phyloP scores from a whole-genome alignment of 2,888 invertebrate genomes.

The Euplexia lucipara region DNA sequence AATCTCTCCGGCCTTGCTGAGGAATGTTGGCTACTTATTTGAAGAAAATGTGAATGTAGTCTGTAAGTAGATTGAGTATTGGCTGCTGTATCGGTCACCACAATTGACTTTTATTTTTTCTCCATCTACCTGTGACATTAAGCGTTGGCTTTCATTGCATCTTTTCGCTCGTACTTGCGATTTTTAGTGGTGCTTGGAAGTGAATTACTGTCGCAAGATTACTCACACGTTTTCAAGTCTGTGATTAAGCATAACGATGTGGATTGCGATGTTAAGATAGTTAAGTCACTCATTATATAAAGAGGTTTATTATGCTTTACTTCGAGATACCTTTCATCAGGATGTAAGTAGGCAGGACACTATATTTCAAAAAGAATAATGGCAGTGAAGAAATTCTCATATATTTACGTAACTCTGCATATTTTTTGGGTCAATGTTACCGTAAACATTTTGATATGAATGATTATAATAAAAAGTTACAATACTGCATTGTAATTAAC shows the following conservation, averaged over 20 bases:
- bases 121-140: constrained; percentile 15
- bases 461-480: constrained; percentile 15
- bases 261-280: constrained; percentile 56
- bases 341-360: constrained; percentile 31
- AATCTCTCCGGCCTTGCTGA: constrained; percentile 68
- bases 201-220: constrained; percentile 45
- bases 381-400: background rate
- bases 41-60: constrained; percentile 65
- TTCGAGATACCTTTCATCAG: constrained; percentile 18
- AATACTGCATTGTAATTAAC: constrained; percentile 9
- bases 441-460: constrained; percentile 37
- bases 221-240: constrained; percentile 43
- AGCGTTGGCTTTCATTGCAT: constrained; percentile 39
- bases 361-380: background rate
- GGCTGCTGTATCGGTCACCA: constrained; percentile 17
- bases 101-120: constrained; percentile 35
- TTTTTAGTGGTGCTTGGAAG: constrained; percentile 38
- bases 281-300: constrained; percentile 61
- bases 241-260: constrained; percentile 60
- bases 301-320: constrained; percentile 50
- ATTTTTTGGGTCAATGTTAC: constrained; percentile 51
- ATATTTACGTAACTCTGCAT: constrained; percentile 23
- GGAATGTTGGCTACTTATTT: constrained; percentile 57
- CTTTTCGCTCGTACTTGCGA: constrained; percentile 39
- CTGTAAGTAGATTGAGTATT: constrained; percentile 33